Percentiles rank a stretch among this genome's conserved stretches.
phyloP scores from a whole-genome alignment of 2,113 vertebrate species.

The Pterocles gutturalis region DNA sequence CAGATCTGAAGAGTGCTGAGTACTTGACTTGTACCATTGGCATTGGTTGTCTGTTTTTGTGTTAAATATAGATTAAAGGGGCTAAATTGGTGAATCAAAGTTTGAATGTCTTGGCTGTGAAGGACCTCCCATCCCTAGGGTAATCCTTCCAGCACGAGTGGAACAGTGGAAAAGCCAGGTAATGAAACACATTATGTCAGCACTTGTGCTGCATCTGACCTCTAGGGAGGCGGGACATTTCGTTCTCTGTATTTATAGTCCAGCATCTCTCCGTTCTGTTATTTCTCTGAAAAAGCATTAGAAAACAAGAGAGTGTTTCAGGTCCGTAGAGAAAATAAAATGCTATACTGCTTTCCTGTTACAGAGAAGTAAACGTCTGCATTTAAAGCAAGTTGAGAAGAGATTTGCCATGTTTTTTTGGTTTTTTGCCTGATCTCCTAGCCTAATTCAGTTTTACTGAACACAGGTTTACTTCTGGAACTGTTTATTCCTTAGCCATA shows the following conservation, averaged over 20 bases:
- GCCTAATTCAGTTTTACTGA: not conserved
- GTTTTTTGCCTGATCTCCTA: not conserved
- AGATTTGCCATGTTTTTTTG: not conserved
- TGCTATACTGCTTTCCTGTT: not conserved
- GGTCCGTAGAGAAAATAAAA: not conserved
- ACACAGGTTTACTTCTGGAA: not conserved
- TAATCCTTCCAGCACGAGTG: not conserved
- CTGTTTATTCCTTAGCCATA: not conserved
- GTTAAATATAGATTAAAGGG: not conserved
- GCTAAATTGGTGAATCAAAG: not conserved
- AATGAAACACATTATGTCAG: not conserved
- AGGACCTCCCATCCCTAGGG: not conserved
- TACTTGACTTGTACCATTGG: not conserved
- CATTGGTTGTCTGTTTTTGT: not conserved
- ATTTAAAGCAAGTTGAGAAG: not conserved
- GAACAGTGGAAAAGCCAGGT: not conserved
- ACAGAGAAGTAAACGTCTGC: not conserved
- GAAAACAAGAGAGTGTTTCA: not conserved
- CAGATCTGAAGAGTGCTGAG: not conserved
- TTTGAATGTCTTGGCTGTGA: not conserved
- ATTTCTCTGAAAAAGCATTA: not conserved
- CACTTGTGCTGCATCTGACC: not conserved
- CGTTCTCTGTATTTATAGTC: not conserved
- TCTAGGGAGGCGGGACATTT: not conserved
- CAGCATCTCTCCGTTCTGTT: not conserved